phyloP scores from a whole-genome alignment of 2,113 vertebrate genomes.

The Xenopus borealis region DNA sequence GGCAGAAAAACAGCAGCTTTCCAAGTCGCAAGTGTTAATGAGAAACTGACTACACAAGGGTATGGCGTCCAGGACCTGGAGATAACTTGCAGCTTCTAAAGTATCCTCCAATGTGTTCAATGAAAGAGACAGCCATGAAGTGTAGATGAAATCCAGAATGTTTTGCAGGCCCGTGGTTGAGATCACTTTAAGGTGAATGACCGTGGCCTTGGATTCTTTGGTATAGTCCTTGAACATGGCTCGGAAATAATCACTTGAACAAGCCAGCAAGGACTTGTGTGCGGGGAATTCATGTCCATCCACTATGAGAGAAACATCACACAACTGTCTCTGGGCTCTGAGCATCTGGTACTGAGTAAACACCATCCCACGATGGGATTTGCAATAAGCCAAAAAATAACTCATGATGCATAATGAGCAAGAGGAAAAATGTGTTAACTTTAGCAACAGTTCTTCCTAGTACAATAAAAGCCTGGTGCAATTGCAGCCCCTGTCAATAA shows the following conservation, averaged over 20 bases:
- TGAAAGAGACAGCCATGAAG: conserved; percentile 85
- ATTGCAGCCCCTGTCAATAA: background rate
- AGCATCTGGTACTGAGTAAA: conserved; percentile 82
- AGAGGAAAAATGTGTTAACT: background rate
- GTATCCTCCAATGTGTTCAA: conserved; percentile 74
- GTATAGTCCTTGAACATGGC: conserved; percentile 88
- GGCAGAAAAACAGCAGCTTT: conserved; percentile 83
- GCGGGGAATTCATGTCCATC: conserved; percentile 82
- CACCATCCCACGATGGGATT: conserved; percentile 71
- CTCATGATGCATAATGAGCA: conserved; percentile 69
- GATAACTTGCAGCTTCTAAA: conserved; percentile 84
- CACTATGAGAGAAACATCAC: conserved; percentile 84
- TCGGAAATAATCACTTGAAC: conserved; percentile 92
- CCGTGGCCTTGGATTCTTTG: conserved; percentile 69
- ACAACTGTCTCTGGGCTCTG: conserved; percentile 77
- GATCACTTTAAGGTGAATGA: conserved; percentile 75
- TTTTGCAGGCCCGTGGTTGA: conserved; percentile 75
- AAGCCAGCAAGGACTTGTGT: conserved; percentile 85
- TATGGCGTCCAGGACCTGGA: conserved; percentile 85
- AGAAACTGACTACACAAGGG: conserved; percentile 81
- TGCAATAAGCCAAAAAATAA: conserved; percentile 88
- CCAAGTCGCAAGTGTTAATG: conserved; percentile 67
- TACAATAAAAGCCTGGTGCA: background rate
- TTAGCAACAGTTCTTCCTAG: background rate
- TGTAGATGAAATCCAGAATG: conserved; percentile 91